Evolutionary conservation across 2,888 invertebrate species (phyloP).

Genomic region (Autographa gamma): DNA sequence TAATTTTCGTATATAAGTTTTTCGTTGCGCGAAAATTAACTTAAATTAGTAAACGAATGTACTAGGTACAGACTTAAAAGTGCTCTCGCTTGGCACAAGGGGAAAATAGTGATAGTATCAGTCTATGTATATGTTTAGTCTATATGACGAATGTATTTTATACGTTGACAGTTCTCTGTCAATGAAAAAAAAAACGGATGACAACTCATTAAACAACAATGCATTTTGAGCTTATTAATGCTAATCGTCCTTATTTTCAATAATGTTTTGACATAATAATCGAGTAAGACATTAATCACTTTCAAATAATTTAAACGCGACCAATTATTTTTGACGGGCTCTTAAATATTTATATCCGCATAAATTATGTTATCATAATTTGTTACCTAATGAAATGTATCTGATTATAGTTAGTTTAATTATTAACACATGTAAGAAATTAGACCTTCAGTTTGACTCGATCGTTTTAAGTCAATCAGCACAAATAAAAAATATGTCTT

Average conservation of each 20-base stretch:
- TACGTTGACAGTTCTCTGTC: neutral
- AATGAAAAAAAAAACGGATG: conserved; percentile 8
- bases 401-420: conserved; percentile 12
- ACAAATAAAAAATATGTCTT: conserved; percentile 7
- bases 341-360: conserved; percentile 46
- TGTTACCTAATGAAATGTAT: conserved; percentile 34
- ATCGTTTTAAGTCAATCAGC: neutral
- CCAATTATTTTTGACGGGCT: conserved; percentile 52
- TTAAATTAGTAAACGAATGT: no score
- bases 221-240: conserved; percentile 35
- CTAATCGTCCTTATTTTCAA: conserved; percentile 49
- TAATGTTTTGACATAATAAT: conserved; percentile 55
- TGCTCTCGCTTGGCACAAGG: no score
- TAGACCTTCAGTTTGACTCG: neutral
- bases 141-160: neutral
- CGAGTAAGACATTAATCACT: conserved; percentile 57
- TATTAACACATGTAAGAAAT: neutral
- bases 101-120: no score
- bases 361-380: conserved; percentile 29
- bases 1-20: no score
- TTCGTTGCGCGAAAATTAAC: no score
- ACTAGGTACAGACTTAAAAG: no score
- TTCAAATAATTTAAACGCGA: conserved; percentile 39
- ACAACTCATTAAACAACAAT: conserved; percentile 36
- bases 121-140: no score